Base-by-base conservation (phyloP, 1,140 invertebrate genomes). In the Trissolcus basalis region DNA sequence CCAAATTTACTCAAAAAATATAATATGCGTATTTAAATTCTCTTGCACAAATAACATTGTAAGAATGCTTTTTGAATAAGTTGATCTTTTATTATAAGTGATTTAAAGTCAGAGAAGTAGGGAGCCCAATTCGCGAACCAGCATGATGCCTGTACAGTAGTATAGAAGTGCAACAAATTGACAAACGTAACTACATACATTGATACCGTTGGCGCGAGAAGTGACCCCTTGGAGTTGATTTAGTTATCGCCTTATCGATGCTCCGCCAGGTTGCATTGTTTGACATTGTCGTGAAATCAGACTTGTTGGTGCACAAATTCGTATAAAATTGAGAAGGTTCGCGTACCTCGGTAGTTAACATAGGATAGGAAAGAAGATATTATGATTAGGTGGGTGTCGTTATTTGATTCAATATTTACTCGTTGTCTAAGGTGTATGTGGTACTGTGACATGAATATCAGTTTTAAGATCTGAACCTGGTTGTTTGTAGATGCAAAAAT, bases 311-410 rank as follows among this genome's bases (percentile, higher is more conserved):
- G 68, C 71, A 67, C 51, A 53, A 73, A 58, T 61, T 68, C 14
- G 32, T 55, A 81, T 79, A 45, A 51, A 43, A 14, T 48, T n/a
- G n/a, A n/a, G n/a, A n/a, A n/a, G n/a, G n/a, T 68, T 54, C 48
- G 69, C 54, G 60, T 77, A 72, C 13, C 63, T 69, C 41, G 54
- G 75, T 67, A 84, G 84, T 78, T 78, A 82, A 79, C 74, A 82
- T 65, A 70, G 77, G 4, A 27, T 15, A 3, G 19, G 19, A 27
- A 27, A 27, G 75, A 75, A 80, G 82, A 83, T 87, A 88, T 87
- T 87, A 88, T 88, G 87, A 85, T 87, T 87, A 87, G 87, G 87
- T 88, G 70, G 86, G 86, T 83, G 53, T 33, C 10, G 33, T 50
- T 55, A 61, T 44, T 54, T 36, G 45, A 58, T 7, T 11, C 32